Evolutionary conservation across 2,113 vertebrate genomes (phyloP).

Genomic region (Electrona antarctica): DNA sequence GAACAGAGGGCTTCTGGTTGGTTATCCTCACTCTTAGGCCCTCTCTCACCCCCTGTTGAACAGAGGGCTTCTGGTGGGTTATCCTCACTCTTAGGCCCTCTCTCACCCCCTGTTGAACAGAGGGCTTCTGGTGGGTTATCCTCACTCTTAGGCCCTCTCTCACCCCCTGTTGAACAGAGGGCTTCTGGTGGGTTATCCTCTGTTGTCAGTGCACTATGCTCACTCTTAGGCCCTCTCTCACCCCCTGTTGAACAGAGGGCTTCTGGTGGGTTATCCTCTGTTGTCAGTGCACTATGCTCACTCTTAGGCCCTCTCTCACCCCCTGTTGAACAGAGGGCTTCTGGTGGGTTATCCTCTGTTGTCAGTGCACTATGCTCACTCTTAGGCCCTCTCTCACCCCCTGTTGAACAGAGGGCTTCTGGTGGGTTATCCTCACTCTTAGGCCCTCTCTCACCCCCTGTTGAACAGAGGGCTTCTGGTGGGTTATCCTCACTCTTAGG

Average conservation of each 20-base stretch:
- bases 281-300: too few relatives aligned
- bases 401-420: neutral
- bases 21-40: too few relatives aligned
- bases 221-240: neutral
- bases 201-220: too few relatives aligned
- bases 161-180: neutral
- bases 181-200: constrained; percentile 5
- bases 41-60: neutral
- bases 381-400: neutral
- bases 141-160: too few relatives aligned
- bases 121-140: too few relatives aligned
- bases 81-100: neutral
- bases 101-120: neutral
- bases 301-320: neutral
- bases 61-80: constrained; percentile 5
- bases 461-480: constrained; percentile 7
- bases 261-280: too few relatives aligned
- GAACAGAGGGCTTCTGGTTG: too few relatives aligned
- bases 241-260: neutral
- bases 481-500: neutral
- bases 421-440: too few relatives aligned
- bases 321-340: neutral
- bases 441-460: neutral
- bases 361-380: too few relatives aligned
- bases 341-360: too few relatives aligned